A percentile compares a stretch with the other conserved stretches of the same genome.
Conservation (phyloP, 2,797 vertebrate genomes). For the Poliocrania exsul region DNA sequence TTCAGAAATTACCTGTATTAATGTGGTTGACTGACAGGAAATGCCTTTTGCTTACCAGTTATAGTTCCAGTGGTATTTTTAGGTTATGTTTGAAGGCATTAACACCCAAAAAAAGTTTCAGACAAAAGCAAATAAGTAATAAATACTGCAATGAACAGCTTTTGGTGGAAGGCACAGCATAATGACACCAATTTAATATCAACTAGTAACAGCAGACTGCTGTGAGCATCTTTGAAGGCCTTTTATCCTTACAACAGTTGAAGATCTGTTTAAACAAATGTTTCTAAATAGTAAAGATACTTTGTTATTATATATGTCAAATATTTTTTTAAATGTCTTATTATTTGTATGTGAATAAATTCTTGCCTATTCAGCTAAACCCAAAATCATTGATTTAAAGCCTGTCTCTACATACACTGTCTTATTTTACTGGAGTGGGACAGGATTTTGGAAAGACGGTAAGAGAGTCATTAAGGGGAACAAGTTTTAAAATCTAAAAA, state of each 20-base stretch:
- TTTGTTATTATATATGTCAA: neutral
- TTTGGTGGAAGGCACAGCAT: neutral
- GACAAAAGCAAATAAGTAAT: neutral
- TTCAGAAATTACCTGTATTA: neutral
- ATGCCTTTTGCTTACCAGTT: neutral
- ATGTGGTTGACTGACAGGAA: neutral
- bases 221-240: neutral
- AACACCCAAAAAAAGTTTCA: neutral
- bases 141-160: neutral
- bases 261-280: neutral
- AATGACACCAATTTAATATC: neutral
- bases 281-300: neutral
- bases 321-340: neutral
- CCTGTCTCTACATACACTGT: neutral
- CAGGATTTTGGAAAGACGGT: neutral
- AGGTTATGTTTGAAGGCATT: neutral
- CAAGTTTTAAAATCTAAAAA: neutral
- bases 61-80: neutral
- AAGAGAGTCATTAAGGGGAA: neutral
- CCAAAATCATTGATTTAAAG: neutral
- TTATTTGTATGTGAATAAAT: neutral
- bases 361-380: neutral
- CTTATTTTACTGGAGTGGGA: neutral
- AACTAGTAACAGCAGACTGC: neutral
- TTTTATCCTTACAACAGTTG: neutral